Evolutionary conservation across 2,888 invertebrate genomes (phyloP).

Genomic region (Drosophila atroscutellata): DNA sequence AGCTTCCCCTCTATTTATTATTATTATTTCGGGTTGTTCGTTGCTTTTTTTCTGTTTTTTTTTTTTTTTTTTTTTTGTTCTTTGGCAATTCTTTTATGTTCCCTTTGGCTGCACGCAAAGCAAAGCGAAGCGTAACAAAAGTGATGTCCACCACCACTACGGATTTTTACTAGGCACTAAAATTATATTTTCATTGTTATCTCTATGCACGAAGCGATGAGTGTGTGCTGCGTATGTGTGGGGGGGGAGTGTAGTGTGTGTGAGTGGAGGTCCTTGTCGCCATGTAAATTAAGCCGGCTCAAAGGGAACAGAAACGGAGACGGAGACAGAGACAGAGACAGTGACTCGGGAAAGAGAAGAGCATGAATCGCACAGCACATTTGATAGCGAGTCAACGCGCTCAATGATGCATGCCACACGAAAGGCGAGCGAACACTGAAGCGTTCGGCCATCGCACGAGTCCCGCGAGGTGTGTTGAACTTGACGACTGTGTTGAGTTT

Average conservation of each 20-base stretch:
- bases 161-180: constrained; percentile 74
- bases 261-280: constrained; percentile 15
- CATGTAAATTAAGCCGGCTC: constrained; percentile 45
- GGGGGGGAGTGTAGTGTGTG: background rate
- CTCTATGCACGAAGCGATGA: constrained; percentile 23
- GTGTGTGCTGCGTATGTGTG: constrained; percentile 13
- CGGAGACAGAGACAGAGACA: background rate
- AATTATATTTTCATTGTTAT: constrained; percentile 76
- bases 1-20: constrained; percentile 39
- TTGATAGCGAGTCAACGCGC: background rate
- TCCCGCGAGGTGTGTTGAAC: constrained; percentile 21
- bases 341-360: background rate
- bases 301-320: background rate
- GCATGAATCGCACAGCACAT: background rate
- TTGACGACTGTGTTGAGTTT: constrained; percentile 38
- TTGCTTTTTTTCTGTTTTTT: constrained; percentile 20
- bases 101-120: constrained; percentile 58
- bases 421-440: constrained; percentile 19
- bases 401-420: background rate
- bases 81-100: constrained; percentile 45
- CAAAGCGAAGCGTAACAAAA: constrained; percentile 65
- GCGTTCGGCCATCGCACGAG: constrained; percentile 8
- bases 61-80: constrained; percentile 5
- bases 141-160: constrained; percentile 59
- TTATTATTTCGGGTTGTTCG: constrained; percentile 17